Conservation (phyloP, 37 sponge, comb jelly and placozoan species). For the Theonella swinhoei region DNA sequence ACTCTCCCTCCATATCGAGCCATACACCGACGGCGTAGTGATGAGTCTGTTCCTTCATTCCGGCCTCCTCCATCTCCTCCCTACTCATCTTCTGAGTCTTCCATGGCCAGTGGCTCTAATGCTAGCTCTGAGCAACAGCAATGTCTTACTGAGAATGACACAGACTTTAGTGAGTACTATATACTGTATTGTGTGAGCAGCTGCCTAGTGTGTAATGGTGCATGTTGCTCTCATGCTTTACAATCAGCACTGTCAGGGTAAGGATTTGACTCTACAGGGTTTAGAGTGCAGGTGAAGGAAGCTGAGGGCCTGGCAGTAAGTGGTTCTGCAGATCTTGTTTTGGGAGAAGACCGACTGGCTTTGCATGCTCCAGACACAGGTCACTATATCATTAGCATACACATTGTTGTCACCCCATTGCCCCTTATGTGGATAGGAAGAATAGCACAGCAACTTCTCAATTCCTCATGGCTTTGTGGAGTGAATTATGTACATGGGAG, state of each 20-base stretch:
- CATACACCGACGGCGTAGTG: background rate
- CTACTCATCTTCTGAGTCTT: slow-evolving; percentile 24
- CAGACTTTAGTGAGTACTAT: slow-evolving; percentile 19
- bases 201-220: background rate
- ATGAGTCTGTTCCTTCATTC: slow-evolving; percentile 5
- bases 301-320: slow-evolving; percentile 43
- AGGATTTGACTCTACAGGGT: too few species aligned
- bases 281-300: slow-evolving; percentile 73
- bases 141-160: slow-evolving; percentile 9
- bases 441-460: too few species aligned
- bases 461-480: too few species aligned
- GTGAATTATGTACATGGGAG: background rate
- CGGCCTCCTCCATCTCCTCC: slow-evolving; percentile 64
- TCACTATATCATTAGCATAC: background rate
- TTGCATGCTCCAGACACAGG: slow-evolving; percentile 15
- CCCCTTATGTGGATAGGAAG: too few species aligned
- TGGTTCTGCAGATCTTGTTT: slow-evolving; percentile 64
- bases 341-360: slow-evolving; percentile 51
- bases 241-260: too few species aligned
- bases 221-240: too few species aligned
- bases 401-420: too few species aligned
- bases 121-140: slow-evolving; percentile 46
- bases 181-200: background rate
- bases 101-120: slow-evolving; percentile 62
- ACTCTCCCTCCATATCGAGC: background rate